phyloP scores from a whole-genome alignment of 64 coral and sea anemone species.

The Catalaphyllia jardinei region DNA sequence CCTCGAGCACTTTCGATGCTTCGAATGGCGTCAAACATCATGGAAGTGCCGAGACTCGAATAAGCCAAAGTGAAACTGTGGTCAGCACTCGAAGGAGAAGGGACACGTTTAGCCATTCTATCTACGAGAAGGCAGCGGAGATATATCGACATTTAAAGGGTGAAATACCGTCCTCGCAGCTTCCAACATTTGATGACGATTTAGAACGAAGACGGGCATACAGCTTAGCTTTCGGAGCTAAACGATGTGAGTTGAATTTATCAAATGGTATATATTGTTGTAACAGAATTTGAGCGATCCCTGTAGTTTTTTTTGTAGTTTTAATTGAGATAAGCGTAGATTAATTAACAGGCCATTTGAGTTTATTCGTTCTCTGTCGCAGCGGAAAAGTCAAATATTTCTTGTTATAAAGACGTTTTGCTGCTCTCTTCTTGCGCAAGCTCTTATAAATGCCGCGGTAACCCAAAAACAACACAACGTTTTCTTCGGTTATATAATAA shows the following conservation, averaged over 20 bases:
- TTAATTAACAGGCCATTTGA: not conserved
- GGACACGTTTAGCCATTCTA: slow-evolving; percentile 74
- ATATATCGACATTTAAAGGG: slow-evolving; percentile 95
- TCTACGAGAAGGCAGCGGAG: slow-evolving; percentile 88
- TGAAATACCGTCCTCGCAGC: slow-evolving; percentile 57
- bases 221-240: slow-evolving; percentile 97
- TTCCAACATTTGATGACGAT: slow-evolving; percentile 93
- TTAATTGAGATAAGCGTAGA: not conserved
- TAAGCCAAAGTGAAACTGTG: slow-evolving; percentile 64
- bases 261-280: not conserved
- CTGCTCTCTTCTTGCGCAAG: not conserved
- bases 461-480: not conserved
- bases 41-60: not conserved
- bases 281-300: not conserved
- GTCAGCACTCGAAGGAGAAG: slow-evolving; percentile 65
- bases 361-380: not conserved
- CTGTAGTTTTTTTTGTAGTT: not conserved
- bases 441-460: slow-evolving; percentile 4
- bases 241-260: slow-evolving; percentile 80
- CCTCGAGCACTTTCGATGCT: slow-evolving; percentile 40
- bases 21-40: slow-evolving; percentile 17
- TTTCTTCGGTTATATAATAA: not conserved
- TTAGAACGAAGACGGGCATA: slow-evolving; percentile 88
- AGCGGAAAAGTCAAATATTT: not conserved
- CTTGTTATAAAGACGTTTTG: not conserved